Percentiles rank a stretch among this genome's conserved stretches.
Conservation (phyloP, 2,113 vertebrate genomes). For the Calonectris borealis region DNA sequence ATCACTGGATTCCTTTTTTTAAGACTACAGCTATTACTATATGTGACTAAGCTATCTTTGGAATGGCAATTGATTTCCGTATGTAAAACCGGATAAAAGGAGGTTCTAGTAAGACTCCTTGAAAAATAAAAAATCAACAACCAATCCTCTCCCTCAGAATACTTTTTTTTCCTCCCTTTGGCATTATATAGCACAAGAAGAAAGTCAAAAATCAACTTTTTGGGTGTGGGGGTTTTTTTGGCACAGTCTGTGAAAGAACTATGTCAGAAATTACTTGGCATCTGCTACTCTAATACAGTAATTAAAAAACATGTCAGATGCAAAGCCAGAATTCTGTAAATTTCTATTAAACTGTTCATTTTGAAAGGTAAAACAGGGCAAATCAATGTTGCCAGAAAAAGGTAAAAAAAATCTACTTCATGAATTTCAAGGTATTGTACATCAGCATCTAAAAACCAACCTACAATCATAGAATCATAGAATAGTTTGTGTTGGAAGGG, state of each 20-base stretch:
- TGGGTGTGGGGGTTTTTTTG: background rate
- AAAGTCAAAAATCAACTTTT: background rate
- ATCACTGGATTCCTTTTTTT: background rate
- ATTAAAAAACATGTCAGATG: background rate
- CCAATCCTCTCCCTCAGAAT: background rate
- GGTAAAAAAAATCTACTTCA: background rate
- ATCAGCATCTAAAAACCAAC: background rate
- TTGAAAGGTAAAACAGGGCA: background rate
- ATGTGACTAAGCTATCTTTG: background rate
- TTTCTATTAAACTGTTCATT: background rate
- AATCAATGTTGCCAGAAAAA: background rate
- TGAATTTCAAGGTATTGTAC: background rate
- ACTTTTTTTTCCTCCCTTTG: background rate
- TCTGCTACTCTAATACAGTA: background rate
- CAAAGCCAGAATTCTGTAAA: background rate
- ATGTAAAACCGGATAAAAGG: background rate
- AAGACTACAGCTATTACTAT: background rate
- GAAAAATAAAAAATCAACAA: background rate
- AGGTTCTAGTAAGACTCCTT: background rate
- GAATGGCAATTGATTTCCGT: background rate
- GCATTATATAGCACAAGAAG: background rate
- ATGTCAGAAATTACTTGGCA: conserved; percentile 9
- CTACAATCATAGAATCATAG: background rate
- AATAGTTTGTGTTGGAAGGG: no score
- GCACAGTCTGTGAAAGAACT: background rate